Evolutionary conservation across 2,888 invertebrate species (phyloP), one percentile per base, ranked within the genome.

Genomic region (Matsumyia berberina): DNA sequence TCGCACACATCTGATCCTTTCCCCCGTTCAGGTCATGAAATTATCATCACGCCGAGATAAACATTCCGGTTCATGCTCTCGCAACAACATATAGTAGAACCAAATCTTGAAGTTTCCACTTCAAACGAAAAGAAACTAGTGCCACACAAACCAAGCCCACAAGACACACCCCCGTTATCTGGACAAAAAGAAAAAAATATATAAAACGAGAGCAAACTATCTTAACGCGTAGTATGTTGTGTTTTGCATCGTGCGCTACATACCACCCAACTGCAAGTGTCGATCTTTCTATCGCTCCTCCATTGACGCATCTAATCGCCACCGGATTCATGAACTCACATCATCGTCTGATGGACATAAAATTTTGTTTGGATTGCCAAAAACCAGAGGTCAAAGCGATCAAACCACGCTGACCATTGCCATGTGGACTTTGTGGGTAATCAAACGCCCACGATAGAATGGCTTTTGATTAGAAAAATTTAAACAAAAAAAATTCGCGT

Each of bases 351-450:
- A 0, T n/a, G 2, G 24, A 8, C 29, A 51, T 39, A 29, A 29
- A 66, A 7, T 15, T 51, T 33, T 53, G 8, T 15, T 7, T 15
- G 0, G 42, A 42, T 17, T n/a, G n/a, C 6, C 42, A 19, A 35
- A 57, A 9, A 1, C 17, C n/a, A n/a, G n/a, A n/a, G n/a, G n/a
- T n/a, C n/a, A n/a, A n/a, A 37, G 7, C n/a, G 11, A 39, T 19
- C 12, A 29, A 19, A 39, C 29, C 17, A 17, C 12, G 12, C 6
- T 72, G 58, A 60, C 58, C 70, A 35, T 29, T 60, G 53, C 31
- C 49, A 35, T 42, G 37, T 53, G 53, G 62, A 73, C 62, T 73
- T 44, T 53, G 53, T 17, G 60, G 60, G 24, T 33, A 44, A 62
- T 62, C 44, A 62, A n/a, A 44, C 42, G 44, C 42, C 42, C 53